phyloP scores from a whole-genome alignment of 1,140 invertebrate genomes.

The Agraylea sexmaculata region DNA sequence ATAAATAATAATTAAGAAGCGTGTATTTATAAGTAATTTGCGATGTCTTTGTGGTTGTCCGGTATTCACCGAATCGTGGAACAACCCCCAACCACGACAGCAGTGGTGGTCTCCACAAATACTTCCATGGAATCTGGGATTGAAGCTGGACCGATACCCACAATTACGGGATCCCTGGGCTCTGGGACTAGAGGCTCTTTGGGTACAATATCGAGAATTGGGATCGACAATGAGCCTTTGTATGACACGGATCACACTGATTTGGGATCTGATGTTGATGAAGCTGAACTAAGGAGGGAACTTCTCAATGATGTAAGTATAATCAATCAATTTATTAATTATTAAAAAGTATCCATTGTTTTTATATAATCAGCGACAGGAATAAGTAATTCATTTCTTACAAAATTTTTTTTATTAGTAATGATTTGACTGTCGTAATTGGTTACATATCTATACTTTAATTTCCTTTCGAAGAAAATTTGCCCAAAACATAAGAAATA shows the following conservation, averaged over 20 bases:
- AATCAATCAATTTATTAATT: too few relatives aligned
- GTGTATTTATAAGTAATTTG: too few relatives aligned
- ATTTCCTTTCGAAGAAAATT: too few relatives aligned
- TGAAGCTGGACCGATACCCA: conserved; percentile 49
- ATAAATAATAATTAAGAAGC: too few relatives aligned
- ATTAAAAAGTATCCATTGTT: too few relatives aligned
- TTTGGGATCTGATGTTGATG: conserved; percentile 62
- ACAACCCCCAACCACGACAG: conserved; percentile 26
- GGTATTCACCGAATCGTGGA: conserved; percentile 25
- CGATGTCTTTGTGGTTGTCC: conserved; percentile 36
- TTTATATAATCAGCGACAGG: too few relatives aligned
- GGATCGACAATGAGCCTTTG: conserved; percentile 42
- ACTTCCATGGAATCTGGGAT: conserved; percentile 42
- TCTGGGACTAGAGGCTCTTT: conserved; percentile 43
- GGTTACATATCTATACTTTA: too few relatives aligned
- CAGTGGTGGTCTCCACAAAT: conserved; percentile 33
- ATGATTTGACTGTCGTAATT: too few relatives aligned
- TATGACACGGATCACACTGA: conserved; percentile 68
- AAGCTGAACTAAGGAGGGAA: conserved; percentile 59
- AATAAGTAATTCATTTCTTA: too few relatives aligned
- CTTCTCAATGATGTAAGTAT: conserved; percentile 63
- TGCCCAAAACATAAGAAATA: too few relatives aligned
- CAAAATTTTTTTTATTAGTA: too few relatives aligned
- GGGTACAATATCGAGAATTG: conserved; percentile 45
- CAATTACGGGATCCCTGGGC: conserved; percentile 52